Percentiles rank a stretch among this genome's conserved stretches.
These are phyloP conservation scores for Cetonia aurata DNA, from an alignment of 2,888 invertebrate species.

Conservation along the genomic window DNA sequence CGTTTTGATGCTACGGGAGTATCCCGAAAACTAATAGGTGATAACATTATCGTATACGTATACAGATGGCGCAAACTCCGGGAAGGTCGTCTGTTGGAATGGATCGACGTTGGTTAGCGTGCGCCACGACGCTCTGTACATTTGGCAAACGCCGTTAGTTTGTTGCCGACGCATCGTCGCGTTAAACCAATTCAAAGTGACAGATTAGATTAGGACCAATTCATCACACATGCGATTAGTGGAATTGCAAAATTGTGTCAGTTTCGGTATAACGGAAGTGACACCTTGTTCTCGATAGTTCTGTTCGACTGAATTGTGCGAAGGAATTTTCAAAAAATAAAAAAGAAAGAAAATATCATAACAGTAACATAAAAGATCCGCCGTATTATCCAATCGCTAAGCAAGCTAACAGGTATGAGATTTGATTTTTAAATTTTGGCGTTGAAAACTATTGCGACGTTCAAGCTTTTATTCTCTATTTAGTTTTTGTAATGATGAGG, in stretches of 20 bases:
- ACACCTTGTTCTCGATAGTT: slow-evolving; percentile 19
- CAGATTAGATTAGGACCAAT: slow-evolving; percentile 37
- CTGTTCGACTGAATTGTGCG: slow-evolving; percentile 19
- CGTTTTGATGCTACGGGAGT: not conserved
- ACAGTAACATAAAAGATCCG: slow-evolving; percentile 13
- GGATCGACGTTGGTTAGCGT: slow-evolving; percentile 47
- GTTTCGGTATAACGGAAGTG: slow-evolving; percentile 23
- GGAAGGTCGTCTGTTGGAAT: slow-evolving; percentile 46
- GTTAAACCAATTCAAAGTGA: slow-evolving; percentile 38
- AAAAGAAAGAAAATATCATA: not conserved
- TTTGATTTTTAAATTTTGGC: slow-evolving; percentile 18
- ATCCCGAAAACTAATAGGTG: slow-evolving; percentile 2
- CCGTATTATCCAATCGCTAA: slow-evolving; percentile 11
- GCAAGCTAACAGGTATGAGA: slow-evolving; percentile 25
- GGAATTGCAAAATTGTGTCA: slow-evolving; percentile 37
- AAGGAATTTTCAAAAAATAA: slow-evolving; percentile 3
- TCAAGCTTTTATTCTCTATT: no score
- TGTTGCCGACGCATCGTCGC: slow-evolving; percentile 41
- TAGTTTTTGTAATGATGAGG: no score
- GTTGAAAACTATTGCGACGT: no score
- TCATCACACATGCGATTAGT: slow-evolving; percentile 38
- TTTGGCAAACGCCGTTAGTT: slow-evolving; percentile 45
- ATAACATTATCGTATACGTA: slow-evolving; percentile 31
- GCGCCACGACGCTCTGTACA: slow-evolving; percentile 49
- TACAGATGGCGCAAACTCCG: slow-evolving; percentile 47